These are phyloP conservation scores for Leptinotarsa rubiginosa DNA, from an alignment of 2,888 invertebrate species.

Conservation along the genomic window DNA sequence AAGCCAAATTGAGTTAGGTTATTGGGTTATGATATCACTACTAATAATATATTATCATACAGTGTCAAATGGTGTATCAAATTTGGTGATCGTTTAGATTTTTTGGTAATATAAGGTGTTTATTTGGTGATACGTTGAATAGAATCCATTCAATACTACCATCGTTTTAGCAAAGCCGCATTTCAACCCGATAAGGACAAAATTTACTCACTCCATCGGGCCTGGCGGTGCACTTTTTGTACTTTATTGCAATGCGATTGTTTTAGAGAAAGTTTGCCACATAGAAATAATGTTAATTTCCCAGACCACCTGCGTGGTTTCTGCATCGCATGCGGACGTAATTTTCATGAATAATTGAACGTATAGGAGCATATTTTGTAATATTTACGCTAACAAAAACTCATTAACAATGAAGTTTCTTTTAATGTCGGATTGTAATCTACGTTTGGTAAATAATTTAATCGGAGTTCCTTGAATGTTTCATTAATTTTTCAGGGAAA, in stretches of 20 bases:
- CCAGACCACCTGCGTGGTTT: constrained; percentile 48
- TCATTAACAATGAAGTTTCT: constrained; percentile 46
- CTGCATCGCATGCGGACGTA: constrained; percentile 46
- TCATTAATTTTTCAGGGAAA: not conserved
- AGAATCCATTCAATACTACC: too few relatives aligned
- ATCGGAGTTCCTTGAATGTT: not conserved
- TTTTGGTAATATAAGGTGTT: too few relatives aligned
- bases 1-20: too few relatives aligned
- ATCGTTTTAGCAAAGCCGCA: too few relatives aligned
- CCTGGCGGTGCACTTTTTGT: not conserved
- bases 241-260: constrained; percentile 39
- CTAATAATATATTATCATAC: too few relatives aligned
- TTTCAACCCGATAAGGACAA: too few relatives aligned
- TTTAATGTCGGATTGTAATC: constrained; percentile 43
- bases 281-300: constrained; percentile 45
- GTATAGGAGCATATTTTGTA: constrained; percentile 47
- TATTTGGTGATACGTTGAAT: too few relatives aligned
- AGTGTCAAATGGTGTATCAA: too few relatives aligned
- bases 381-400: constrained; percentile 48
- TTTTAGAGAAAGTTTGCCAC: constrained; percentile 39
- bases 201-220: not conserved
- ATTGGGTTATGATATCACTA: too few relatives aligned
- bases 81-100: too few relatives aligned
- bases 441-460: constrained; percentile 2
- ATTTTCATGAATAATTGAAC: constrained; percentile 49